Evolutionary conservation across 1,140 invertebrate genomes (phyloP), one percentile per base, ranked within the genome.

Genomic region (Stenopsyche tienmushanensis): DNA sequence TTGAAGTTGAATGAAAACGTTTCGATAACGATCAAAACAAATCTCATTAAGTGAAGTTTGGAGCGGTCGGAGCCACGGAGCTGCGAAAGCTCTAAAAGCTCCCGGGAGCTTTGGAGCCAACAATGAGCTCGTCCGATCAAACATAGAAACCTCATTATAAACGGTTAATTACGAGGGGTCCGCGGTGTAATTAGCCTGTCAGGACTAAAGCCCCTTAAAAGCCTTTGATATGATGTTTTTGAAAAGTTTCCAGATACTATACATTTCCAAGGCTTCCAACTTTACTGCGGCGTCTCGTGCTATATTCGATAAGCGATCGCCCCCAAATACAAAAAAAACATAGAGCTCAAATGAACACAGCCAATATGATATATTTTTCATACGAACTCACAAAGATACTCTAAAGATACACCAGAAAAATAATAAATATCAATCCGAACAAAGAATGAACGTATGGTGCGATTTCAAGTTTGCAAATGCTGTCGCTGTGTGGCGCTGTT

Each of bases 111-210:
- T 34, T 13, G 21, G 1, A 24, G 34, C 64, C 57, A 47, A 70
- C 67, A 70, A 70, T 70, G 60, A 58, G 62, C 67, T 44, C 64
- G 67, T 63, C 67, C 67, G 67, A 70, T 70, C 67, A 65, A 70
- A 70, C 65, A 65, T 66, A 60, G 62, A 70, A 70, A 70, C 67
- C 67, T 70, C 67, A 70, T 70, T 70, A 70, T 70, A 70, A 66
- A 66, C 64, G 64, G 64, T 70, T 70, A 70, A 70, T 70, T 70
- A 70, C 67, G 24, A 62, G 66, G 64, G 52, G 59, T 45, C 64
- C 64, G 54, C 34, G 55, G 49, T 64, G 64, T 70, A 70, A 70
- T 70, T 70, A 70, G 64, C 60, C 67, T 70, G 67, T 70, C 67
- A 70, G 60, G 64, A 50, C 60, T 66, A 63, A 66, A 64, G 64